These are phyloP conservation scores for Volucella inanis DNA, from an alignment of 2,888 invertebrate genomes.

Conservation along the genomic window DNA sequence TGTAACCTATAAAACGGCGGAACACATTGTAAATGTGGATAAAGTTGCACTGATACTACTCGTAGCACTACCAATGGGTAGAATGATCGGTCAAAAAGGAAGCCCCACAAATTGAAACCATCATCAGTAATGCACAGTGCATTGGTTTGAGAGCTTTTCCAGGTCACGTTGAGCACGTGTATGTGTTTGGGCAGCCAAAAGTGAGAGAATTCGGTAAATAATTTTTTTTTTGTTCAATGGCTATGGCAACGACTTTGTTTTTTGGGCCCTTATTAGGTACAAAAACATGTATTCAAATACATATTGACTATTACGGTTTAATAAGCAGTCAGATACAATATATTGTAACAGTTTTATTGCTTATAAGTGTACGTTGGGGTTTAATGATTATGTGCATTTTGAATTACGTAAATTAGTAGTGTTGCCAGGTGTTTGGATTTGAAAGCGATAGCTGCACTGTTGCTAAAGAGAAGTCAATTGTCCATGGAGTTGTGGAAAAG, in stretches of 20 bases:
- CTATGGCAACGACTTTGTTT: too few species aligned
- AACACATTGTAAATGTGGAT: constrained; percentile 46
- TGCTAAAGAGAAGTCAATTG: too few species aligned
- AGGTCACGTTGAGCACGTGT: constrained; percentile 73
- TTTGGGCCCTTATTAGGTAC: constrained; percentile 17
- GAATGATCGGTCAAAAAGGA: constrained; percentile 47
- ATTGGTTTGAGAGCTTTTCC: constrained; percentile 25
- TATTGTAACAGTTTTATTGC: constrained; percentile 14
- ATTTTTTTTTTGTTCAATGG: too few species aligned
- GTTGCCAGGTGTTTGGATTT: constrained; percentile 1
- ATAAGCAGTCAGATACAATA: constrained; percentile 10
- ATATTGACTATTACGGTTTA: constrained; percentile 30
- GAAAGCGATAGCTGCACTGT: too few species aligned
- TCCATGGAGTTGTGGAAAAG: too few species aligned
- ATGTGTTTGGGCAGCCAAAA: constrained; percentile 14
- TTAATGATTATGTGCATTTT: constrained; percentile 36
- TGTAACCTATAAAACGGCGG: constrained; percentile 68
- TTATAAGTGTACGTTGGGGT: constrained; percentile 11
- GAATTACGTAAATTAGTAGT: neutral
- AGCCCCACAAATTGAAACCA: constrained; percentile 59
- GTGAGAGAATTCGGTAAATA: constrained; percentile 22
- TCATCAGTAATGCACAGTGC: constrained; percentile 42
- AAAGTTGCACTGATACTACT: constrained; percentile 6
- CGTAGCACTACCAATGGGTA: constrained; percentile 19
- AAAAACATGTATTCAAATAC: constrained; percentile 18